Conservation (phyloP, 2,113 vertebrate genomes). For the Cnemophilus loriae region DNA sequence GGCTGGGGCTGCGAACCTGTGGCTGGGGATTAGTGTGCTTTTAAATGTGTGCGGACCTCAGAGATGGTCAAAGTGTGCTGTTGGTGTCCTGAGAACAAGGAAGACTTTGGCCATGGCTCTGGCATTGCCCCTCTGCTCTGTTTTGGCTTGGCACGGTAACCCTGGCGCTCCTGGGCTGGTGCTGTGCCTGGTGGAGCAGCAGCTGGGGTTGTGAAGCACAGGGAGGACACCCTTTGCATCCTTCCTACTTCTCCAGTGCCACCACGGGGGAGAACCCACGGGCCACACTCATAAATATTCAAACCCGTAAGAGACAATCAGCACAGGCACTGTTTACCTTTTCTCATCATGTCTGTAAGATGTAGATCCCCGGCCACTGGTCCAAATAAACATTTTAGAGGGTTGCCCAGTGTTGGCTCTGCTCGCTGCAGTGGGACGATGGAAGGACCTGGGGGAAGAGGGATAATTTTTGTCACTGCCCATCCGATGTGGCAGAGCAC, state of each 20-base stretch:
- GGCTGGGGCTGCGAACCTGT: not conserved
- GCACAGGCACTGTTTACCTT: constrained; percentile 73
- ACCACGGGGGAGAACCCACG: not conserved
- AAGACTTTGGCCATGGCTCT: not conserved
- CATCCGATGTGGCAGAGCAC: not conserved
- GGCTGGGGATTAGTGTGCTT: not conserved
- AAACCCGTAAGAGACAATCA: not conserved
- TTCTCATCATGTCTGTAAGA: constrained; percentile 81
- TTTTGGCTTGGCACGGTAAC: fast-evolving
- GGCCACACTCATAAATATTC: not conserved
- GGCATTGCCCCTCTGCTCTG: not conserved
- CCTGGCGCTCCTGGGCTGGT: not conserved
- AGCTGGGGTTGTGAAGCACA: fast-evolving
- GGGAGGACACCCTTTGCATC: not conserved
- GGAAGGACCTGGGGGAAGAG: constrained; percentile 79
- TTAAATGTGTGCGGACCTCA: not conserved
- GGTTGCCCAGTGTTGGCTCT: constrained; percentile 68
- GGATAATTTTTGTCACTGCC: constrained; percentile 51
- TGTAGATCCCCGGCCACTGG: constrained; percentile 80
- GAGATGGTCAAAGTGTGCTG: not conserved
- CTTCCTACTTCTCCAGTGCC: not conserved
- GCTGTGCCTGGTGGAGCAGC: not conserved
- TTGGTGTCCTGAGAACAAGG: not conserved
- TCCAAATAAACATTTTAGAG: constrained; percentile 92
- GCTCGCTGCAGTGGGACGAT: constrained; percentile 67